These are phyloP conservation scores for Zeus faber DNA, from an alignment of 2,113 vertebrate genomes.

Conservation along the genomic window DNA sequence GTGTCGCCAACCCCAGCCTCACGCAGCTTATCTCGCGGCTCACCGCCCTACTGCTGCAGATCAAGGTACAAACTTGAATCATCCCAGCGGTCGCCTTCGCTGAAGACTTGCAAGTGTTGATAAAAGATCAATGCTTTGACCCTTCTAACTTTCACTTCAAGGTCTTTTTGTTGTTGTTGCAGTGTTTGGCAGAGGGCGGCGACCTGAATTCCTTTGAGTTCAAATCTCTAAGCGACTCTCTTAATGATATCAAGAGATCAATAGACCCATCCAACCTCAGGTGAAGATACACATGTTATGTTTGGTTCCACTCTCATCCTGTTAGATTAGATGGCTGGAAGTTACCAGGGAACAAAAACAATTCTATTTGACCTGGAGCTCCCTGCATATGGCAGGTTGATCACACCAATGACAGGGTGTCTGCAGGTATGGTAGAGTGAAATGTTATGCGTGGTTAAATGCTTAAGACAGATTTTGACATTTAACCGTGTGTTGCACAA, in stretches of 20 bases:
- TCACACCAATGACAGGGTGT: no score
- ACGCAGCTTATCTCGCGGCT: constrained; percentile 91
- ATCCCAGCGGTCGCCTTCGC: neutral
- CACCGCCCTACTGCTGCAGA: constrained; percentile 93
- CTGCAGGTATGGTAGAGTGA: no score
- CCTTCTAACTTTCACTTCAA: no score
- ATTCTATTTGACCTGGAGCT: no score
- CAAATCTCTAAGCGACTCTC: constrained; percentile 95
- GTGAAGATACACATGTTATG: constrained; percentile 61
- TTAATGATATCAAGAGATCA: constrained; percentile 96
- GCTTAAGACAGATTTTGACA: no score
- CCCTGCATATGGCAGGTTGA: no score
- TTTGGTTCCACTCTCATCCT: neutral
- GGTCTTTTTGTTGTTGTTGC: constrained; percentile 51
- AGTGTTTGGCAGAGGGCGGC: constrained; percentile 96
- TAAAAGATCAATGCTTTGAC: constrained; percentile 1
- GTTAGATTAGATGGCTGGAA: neutral
- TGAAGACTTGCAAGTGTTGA: neutral
- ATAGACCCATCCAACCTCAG: constrained; percentile 96
- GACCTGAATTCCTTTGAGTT: constrained; percentile 99
- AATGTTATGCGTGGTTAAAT: no score
- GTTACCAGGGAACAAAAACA: neutral
- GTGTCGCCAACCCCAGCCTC: constrained; percentile 82
- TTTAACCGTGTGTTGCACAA: no score
- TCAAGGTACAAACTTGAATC: constrained; percentile 78